Evolutionary conservation across 2,888 invertebrate species (phyloP).

Genomic region (Geophilus truncorum): DNA sequence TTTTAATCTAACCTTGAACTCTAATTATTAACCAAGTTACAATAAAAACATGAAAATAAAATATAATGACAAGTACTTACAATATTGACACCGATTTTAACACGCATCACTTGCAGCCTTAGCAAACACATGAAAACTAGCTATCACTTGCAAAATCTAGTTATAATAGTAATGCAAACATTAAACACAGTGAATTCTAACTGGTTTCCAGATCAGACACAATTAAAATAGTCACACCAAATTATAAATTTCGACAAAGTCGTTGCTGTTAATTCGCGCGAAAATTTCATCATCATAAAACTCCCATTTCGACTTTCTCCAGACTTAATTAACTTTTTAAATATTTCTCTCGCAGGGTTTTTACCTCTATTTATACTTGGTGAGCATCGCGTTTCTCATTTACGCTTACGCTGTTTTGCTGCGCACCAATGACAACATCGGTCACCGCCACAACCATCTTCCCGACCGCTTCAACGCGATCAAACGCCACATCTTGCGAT

Average conservation of each 20-base stretch:
- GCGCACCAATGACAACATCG: background rate
- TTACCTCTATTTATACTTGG: conserved; percentile 42
- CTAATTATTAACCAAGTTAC: background rate
- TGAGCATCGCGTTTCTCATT: conserved; percentile 42
- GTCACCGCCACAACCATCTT: background rate
- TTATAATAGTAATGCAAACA: background rate
- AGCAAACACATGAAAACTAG: background rate
- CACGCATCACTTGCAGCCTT: background rate
- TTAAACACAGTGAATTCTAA: too few relatives aligned
- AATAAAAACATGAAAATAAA: background rate
- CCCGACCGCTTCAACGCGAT: background rate
- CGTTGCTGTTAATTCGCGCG: too few relatives aligned
- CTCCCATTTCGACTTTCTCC: too few relatives aligned
- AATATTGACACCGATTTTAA: background rate
- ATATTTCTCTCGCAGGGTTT: conserved; percentile 40
- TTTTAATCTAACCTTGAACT: background rate
- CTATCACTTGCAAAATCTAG: background rate
- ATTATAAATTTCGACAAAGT: too few relatives aligned
- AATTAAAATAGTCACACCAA: too few relatives aligned
- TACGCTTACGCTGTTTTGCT: conserved; percentile 39
- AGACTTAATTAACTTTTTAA: background rate
- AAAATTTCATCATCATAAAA: too few relatives aligned
- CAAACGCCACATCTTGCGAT: background rate
- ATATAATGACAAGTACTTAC: background rate
- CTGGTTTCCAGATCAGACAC: too few relatives aligned